Percentiles rank a stretch among this genome's conserved stretches.
phyloP scores from a whole-genome alignment of 2,797 vertebrate genomes.

The Emys orbicularis region DNA sequence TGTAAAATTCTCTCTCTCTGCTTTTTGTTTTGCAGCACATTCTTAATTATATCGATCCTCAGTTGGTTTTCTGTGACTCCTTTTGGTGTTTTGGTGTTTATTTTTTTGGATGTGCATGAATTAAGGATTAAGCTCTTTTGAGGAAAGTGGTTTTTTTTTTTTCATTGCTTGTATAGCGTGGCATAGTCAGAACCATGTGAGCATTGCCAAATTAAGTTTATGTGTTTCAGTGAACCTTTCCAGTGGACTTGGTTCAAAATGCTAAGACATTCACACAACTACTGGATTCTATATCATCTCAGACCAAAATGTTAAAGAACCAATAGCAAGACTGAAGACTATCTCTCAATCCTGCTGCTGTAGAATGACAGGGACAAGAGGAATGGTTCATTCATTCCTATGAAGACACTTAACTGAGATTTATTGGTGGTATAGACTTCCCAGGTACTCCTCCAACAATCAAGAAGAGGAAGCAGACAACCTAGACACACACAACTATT shows the following conservation, averaged over 20 bases:
- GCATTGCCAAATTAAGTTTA: neutral
- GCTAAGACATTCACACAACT: neutral
- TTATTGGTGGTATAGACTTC: neutral
- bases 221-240: neutral
- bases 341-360: neutral
- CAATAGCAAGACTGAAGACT: no score
- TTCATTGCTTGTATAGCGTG: neutral
- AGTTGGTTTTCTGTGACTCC: neutral
- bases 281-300: neutral
- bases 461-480: neutral
- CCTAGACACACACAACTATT: neutral
- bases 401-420: neutral
- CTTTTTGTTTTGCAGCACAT: neutral
- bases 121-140: neutral
- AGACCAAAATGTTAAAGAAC: neutral
- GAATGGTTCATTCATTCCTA: neutral
- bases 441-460: neutral
- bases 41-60: neutral
- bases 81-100: neutral
- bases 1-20: conserved; percentile 25
- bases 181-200: neutral
- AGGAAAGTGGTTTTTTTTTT: neutral
- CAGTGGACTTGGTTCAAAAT: neutral
- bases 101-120: neutral
- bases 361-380: neutral